Conservation (phyloP, 1,140 invertebrate genomes). For the Protaetia brevitarsis region DNA sequence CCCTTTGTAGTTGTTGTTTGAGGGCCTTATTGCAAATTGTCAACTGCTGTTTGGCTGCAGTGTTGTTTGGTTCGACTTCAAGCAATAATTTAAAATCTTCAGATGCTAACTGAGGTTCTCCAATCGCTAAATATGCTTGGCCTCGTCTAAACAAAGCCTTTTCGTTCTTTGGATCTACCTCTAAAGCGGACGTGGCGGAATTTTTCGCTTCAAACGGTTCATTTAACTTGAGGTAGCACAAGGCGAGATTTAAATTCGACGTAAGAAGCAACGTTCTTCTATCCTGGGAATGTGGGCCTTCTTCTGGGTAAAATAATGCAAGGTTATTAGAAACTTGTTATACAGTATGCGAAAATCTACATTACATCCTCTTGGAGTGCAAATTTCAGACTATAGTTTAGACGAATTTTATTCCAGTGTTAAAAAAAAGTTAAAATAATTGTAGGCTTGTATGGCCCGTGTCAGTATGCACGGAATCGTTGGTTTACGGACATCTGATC, state of each 20-base stretch:
- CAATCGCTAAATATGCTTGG: conserved; percentile 71
- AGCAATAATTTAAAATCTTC: conserved; percentile 74
- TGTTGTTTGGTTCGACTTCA: conserved; percentile 62
- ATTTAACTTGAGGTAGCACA: conserved; percentile 82
- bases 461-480: too few species aligned
- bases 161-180: conserved; percentile 74
- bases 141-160: conserved; percentile 90
- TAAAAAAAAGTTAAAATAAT: too few species aligned
- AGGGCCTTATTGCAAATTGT: conserved; percentile 69
- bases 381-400: too few species aligned
- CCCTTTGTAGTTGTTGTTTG: conserved; percentile 72
- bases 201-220: conserved; percentile 70
- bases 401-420: too few species aligned
- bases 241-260: conserved; percentile 77
- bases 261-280: conserved; percentile 66
- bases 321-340: neutral
- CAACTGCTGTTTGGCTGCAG: conserved; percentile 79
- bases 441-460: too few species aligned
- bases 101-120: conserved; percentile 76
- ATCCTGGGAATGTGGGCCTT: conserved; percentile 53
- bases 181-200: conserved; percentile 66
- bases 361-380: too few species aligned
- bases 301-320: conserved; percentile 28
- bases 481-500: too few species aligned
- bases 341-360: too few species aligned